A percentile compares a stretch with the other conserved stretches of the same genome.
Conservation (phyloP, 1,140 invertebrate species). For the Dreissena polymorpha region DNA sequence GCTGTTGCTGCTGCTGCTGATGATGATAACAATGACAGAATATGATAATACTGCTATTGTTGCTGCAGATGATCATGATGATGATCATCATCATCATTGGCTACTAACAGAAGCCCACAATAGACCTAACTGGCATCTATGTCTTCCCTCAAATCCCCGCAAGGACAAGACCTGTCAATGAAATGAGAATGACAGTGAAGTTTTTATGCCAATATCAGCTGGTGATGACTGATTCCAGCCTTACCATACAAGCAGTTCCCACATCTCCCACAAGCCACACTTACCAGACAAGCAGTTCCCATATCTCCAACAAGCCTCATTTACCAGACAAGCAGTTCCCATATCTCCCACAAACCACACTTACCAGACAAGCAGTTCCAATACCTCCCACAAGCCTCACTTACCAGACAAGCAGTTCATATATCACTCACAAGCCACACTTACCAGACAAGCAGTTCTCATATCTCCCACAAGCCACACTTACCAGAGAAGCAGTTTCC, state of each 20-base stretch:
- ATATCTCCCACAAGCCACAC: constrained; percentile 70
- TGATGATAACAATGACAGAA: too few relatives aligned
- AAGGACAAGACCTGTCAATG: too few relatives aligned
- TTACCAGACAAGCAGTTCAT: constrained; percentile 72
- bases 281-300: constrained; percentile 72
- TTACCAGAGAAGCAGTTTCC: constrained; percentile 72
- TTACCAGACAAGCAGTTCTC: constrained; percentile 72
- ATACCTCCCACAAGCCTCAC: constrained; percentile 70
- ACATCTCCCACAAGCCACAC: constrained; percentile 70
- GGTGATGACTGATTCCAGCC: not conserved
- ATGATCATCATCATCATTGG: too few relatives aligned
- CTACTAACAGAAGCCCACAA: too few relatives aligned
- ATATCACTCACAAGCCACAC: constrained; percentile 70
- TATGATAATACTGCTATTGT: too few relatives aligned
- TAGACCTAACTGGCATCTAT: too few relatives aligned
- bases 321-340: constrained; percentile 72
- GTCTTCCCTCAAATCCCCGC: too few relatives aligned
- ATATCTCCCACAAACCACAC: constrained; percentile 70
- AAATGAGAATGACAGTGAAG: too few relatives aligned
- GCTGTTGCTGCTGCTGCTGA: too few relatives aligned
- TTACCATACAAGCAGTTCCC: constrained; percentile 72
- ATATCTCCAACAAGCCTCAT: constrained; percentile 70
- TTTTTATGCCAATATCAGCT: too few relatives aligned
- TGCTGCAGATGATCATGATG: too few relatives aligned
- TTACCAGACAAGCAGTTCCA: constrained; percentile 72